These are phyloP conservation scores for Acanthoscelides obtectus DNA, from an alignment of 2,888 invertebrate genomes.

Conservation along the genomic window DNA sequence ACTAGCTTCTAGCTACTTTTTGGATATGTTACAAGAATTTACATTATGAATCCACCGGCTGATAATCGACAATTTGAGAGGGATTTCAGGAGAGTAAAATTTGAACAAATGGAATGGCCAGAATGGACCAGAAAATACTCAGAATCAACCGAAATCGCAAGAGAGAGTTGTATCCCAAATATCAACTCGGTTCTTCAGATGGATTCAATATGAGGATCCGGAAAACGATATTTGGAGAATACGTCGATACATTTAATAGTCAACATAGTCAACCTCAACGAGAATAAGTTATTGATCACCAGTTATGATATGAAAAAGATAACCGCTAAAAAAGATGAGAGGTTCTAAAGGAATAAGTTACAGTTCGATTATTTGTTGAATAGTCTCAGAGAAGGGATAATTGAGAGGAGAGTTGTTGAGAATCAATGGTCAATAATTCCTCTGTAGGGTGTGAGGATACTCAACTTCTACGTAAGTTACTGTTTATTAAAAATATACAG, in stretches of 20 bases:
- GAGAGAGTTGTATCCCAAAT: conserved; percentile 8
- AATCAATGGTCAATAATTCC: conserved; percentile 29
- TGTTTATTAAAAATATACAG: not conserved
- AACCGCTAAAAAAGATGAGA: conserved; percentile 18
- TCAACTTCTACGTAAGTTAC: conserved; percentile 30
- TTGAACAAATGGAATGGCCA: conserved; percentile 15
- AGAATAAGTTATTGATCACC: conserved; percentile 33
- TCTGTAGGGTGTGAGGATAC: conserved; percentile 28
- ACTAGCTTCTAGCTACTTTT: not conserved
- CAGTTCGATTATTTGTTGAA: conserved; percentile 26
- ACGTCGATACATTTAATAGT: conserved; percentile 31
- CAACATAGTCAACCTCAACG: conserved; percentile 33
- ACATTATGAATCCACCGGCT: not conserved
- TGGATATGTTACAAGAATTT: not conserved
- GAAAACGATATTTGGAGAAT: conserved; percentile 35
- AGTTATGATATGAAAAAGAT: conserved; percentile 28
- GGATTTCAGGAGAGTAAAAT: conserved; percentile 1
- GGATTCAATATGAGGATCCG: conserved; percentile 15
- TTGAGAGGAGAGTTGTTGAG: conserved; percentile 28
- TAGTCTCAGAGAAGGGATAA: conserved; percentile 31
- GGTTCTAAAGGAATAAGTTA: conserved; percentile 29
- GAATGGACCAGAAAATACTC: conserved; percentile 14
- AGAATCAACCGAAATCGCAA: conserved; percentile 10
- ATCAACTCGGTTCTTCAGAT: conserved; percentile 12
- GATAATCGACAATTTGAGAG: not conserved